Conservation (phyloP, 2,113 vertebrate species). For the Pteruthius melanotis region DNA sequence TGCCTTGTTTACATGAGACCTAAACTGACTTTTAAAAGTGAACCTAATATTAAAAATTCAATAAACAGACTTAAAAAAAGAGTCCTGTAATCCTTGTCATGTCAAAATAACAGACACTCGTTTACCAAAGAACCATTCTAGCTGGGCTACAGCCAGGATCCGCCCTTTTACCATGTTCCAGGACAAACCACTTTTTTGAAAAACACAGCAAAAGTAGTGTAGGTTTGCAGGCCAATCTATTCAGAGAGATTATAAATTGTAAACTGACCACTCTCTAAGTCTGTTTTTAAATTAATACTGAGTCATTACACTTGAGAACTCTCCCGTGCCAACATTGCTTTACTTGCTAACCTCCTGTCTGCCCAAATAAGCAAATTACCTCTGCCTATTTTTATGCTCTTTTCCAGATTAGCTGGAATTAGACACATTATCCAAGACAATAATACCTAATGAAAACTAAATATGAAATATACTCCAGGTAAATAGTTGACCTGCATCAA, state of each 20-base stretch:
- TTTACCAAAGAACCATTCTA: neutral
- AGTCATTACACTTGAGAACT: neutral
- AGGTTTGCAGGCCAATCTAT: neutral
- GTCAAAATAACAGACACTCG: neutral
- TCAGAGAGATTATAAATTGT: neutral
- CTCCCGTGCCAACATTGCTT: neutral
- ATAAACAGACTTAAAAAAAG: neutral
- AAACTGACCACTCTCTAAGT: neutral
- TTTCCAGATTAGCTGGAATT: neutral
- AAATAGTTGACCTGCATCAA: neutral
- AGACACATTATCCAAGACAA: neutral
- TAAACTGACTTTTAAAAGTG: neutral
- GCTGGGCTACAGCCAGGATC: neutral
- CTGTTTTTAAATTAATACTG: neutral
- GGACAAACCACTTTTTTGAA: neutral
- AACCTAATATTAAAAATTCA: neutral
- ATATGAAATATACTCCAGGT: neutral
- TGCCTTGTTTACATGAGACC: neutral
- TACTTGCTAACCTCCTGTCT: neutral
- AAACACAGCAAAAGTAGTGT: neutral
- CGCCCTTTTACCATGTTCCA: neutral
- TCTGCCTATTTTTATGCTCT: neutral
- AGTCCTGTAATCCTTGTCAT: neutral
- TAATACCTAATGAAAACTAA: neutral
- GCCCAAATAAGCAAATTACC: neutral